Conservation (phyloP, 2,113 vertebrate genomes). For the Microcebus murinus region DNA sequence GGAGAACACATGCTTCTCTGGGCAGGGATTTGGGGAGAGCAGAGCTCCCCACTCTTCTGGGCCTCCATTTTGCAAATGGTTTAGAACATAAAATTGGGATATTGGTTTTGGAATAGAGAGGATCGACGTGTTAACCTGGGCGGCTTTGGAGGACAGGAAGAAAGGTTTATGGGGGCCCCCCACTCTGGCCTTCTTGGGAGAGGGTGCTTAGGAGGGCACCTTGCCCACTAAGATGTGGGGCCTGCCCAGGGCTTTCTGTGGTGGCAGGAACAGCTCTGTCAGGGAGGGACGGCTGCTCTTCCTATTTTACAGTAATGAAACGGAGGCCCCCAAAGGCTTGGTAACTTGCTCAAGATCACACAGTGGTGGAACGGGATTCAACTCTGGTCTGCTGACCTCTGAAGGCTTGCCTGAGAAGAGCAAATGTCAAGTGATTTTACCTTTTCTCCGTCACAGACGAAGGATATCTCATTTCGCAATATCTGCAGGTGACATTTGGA, state of each 20-base stretch:
- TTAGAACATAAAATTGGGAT: not conserved
- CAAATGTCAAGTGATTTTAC: not conserved
- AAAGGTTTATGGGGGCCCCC: not conserved
- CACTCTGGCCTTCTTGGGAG: fast-evolving
- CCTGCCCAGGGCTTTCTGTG: not conserved
- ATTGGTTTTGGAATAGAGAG: not conserved
- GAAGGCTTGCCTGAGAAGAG: not conserved
- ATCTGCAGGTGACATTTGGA: not conserved
- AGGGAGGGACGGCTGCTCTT: not conserved
- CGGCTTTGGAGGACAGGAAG: not conserved
- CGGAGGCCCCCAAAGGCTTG: not conserved
- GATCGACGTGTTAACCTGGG: not conserved
- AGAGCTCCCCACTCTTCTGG: not conserved
- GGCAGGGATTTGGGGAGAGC: too few relatives aligned
- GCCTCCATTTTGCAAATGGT: not conserved
- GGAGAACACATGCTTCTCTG: fast-evolving
- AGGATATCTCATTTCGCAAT: not conserved
- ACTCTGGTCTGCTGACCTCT: not conserved
- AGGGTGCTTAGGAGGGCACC: not conserved
- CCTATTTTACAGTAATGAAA: not conserved
- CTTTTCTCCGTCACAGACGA: not conserved
- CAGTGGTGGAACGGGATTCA: not conserved
- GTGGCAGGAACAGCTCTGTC: fast-evolving
- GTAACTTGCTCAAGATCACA: not conserved
- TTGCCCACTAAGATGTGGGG: too few relatives aligned